Base-by-base conservation (phyloP, 2,888 invertebrate genomes). In the Yponomeuta sedellus region DNA sequence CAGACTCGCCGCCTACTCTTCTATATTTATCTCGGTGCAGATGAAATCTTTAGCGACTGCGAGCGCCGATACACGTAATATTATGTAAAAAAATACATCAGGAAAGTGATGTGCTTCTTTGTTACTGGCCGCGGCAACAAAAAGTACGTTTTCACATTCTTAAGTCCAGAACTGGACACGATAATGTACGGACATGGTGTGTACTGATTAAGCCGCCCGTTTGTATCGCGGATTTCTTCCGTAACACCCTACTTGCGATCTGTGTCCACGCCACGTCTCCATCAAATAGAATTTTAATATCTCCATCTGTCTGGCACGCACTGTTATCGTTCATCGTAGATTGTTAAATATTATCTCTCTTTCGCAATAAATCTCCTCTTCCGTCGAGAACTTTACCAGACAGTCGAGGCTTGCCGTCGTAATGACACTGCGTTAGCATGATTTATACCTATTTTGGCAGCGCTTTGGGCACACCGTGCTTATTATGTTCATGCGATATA, bases 211-310 rank as follows among this genome's bases (percentile, higher is more conserved):
- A 12, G 4, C 59, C 25, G 59, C 20, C 22, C 59, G 25, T 20
- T 6, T 59, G 10, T 25, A 20, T 59, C 25, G 11, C 59, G 59
- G 59, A 22, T 59, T 59, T 59, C 80, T 80, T 79, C 78, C 83
- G 86, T 87, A 82, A 87, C 82, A 88, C 77, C 80, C 87, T 79
- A 86, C 80, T 88, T 87, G 75, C 83, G 77, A 86, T 87, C 76
- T 83, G 77, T 86, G 86, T 74, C 77, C 77, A 74, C 75, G 64
- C 52, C 20, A 44, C 40, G 22, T 22, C 59, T 20, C n/a, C 25
- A 1, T 19, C 19, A 25, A 20, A 22, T 59, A 22, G 61, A 62
- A 62, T 62, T n/a, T 62, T 62, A 62, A 62, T 62, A 8, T 34
- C 20, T 59, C 59, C 22, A 25, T 22, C 25, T 22, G 59, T 20